A percentile compares a stretch with the other conserved stretches of the same genome.
Evolutionary conservation across 2,888 invertebrate genomes (phyloP).

Genomic region (Drosophila phalerata): DNA sequence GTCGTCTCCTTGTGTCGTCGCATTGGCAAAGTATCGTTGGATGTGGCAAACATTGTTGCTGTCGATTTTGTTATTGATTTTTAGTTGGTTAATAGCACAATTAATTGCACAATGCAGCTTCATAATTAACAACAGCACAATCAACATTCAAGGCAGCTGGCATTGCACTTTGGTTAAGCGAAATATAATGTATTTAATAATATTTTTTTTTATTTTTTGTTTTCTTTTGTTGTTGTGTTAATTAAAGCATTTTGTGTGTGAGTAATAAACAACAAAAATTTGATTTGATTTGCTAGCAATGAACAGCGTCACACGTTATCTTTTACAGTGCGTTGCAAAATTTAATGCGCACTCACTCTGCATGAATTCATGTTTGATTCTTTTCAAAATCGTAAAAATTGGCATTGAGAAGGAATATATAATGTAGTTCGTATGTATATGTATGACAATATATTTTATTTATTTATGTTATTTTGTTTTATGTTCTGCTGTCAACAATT

Average conservation of each 20-base stretch:
- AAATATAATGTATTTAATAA: constrained; percentile 10
- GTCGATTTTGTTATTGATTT: constrained; percentile 48
- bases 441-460: constrained; percentile 3
- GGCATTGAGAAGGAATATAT: constrained; percentile 40
- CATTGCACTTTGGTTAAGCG: constrained; percentile 61
- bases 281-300: constrained; percentile 52
- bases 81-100: constrained; percentile 43
- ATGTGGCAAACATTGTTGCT: constrained; percentile 72
- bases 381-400: constrained; percentile 62
- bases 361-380: constrained; percentile 75
- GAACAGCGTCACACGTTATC: constrained; percentile 52
- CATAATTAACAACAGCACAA: constrained; percentile 46
- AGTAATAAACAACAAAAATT: constrained; percentile 50
- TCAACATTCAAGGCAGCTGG: constrained; percentile 56
- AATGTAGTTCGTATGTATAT: constrained; percentile 2
- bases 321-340: constrained; percentile 59
- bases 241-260: constrained; percentile 60
- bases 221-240: constrained; percentile 37
- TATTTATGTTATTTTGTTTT: constrained; percentile 5
- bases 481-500: constrained; percentile 18
- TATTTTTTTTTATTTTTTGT: neutral
- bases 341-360: constrained; percentile 67
- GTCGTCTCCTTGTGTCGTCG: constrained; percentile 51
- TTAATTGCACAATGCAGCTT: constrained; percentile 53
- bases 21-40: constrained; percentile 61